Evolutionary conservation across 2,113 vertebrate genomes (phyloP).

Genomic region (Pomatorhinus ruficollis): DNA sequence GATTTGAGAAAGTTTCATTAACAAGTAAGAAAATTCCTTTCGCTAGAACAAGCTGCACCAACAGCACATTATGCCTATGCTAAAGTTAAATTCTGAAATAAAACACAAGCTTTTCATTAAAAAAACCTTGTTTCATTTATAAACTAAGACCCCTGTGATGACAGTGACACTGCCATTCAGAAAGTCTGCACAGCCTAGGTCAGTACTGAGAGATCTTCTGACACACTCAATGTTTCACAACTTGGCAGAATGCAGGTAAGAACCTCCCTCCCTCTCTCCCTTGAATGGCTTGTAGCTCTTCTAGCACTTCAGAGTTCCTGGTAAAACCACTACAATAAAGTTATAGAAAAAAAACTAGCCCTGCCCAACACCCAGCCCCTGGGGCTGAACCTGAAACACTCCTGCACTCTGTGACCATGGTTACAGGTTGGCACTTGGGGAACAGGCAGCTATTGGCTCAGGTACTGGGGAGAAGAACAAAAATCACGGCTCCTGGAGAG

Average conservation of each 20-base stretch:
- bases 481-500: background rate
- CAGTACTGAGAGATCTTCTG: background rate
- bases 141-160: background rate
- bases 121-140: background rate
- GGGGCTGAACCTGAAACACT: background rate
- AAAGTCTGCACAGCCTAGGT: background rate
- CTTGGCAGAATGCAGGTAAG: background rate
- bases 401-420: background rate
- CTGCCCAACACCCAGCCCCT: background rate
- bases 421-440: background rate
- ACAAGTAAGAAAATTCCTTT: background rate
- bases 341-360: background rate
- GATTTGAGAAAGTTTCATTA: background rate
- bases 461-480: background rate
- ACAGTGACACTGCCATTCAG: background rate
- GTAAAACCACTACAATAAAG: background rate
- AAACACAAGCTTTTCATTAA: background rate
- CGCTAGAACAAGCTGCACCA: background rate
- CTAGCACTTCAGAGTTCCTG: background rate
- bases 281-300: background rate
- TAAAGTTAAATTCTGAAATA: background rate
- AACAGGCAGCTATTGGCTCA: background rate
- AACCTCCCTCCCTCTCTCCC: background rate
- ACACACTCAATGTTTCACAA: accelerated
- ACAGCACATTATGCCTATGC: background rate